Conservation (phyloP, 2,888 invertebrate species). For the Lagria hirta region DNA sequence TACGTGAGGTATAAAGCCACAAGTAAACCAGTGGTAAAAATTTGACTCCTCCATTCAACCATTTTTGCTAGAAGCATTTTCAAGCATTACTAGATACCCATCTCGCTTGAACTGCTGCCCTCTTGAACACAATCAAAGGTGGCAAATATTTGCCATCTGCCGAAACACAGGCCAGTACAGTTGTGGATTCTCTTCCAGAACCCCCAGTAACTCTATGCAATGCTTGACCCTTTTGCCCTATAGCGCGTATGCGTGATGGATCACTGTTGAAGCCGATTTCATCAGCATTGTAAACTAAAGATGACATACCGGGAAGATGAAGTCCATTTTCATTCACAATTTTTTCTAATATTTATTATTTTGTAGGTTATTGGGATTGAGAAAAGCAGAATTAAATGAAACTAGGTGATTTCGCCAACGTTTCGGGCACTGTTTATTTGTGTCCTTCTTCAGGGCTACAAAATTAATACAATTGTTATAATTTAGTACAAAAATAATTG, state of each 20-base stretch:
- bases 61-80: constrained; percentile 33
- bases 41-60: constrained; percentile 39
- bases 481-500: no score
- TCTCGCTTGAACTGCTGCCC: constrained; percentile 33
- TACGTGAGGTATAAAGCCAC: constrained; percentile 21
- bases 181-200: constrained; percentile 36
- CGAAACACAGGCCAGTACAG: constrained; percentile 34
- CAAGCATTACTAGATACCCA: constrained; percentile 28
- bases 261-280: constrained; percentile 35
- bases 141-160: constrained; percentile 33
- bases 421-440: no score
- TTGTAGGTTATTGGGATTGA: no score
- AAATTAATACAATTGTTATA: no score
- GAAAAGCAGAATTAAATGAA: no score
- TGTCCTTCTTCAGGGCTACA: no score
- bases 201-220: constrained; percentile 34
- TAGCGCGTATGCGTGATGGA: constrained; percentile 32
- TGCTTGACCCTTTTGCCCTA: constrained; percentile 35
- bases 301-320: constrained; percentile 14
- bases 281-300: constrained; percentile 35
- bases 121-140: constrained; percentile 39
- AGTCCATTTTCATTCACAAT: constrained; percentile 18
- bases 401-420: no score
- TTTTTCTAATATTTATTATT: constrained; percentile 29
- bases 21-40: constrained; percentile 29